A percentile compares a stretch with the other conserved stretches of the same genome.
Conservation (phyloP, 1,140 invertebrate genomes). For the Aethina tumida region DNA sequence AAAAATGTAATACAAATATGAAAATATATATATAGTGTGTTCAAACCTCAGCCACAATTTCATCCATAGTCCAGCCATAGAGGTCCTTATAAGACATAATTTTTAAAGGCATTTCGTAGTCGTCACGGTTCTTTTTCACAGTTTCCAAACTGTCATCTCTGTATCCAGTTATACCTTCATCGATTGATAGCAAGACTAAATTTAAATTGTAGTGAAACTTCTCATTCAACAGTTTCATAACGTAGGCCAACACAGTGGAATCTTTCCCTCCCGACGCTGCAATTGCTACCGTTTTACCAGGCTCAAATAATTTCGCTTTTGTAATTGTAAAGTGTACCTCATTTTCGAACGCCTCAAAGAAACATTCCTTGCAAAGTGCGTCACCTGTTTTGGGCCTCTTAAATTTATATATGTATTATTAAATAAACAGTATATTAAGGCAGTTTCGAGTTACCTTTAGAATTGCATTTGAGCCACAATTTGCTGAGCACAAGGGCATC, state of each 20-base stretch:
- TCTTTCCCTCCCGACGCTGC: conserved; percentile 99
- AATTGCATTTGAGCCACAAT: conserved; percentile 60
- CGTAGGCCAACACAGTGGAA: conserved; percentile 91
- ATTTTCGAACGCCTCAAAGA: conserved; percentile 88
- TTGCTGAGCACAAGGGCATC: conserved; percentile 57
- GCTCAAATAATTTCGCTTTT: conserved; percentile 73
- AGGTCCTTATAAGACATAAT: conserved; percentile 97
- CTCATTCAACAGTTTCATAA: conserved; percentile 87
- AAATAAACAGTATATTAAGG: conserved; percentile 3
- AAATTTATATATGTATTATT: conserved; percentile 26
- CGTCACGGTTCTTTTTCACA: conserved; percentile 86
- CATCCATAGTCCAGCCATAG: conserved; percentile 99
- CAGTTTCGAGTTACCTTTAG: conserved; percentile 48
- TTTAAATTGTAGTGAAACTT: conserved; percentile 87
- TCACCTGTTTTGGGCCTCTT: conserved; percentile 85
- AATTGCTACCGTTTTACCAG: conserved; percentile 83
- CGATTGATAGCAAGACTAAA: conserved; percentile 88
- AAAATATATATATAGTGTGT: not conserved
- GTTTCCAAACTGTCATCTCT: conserved; percentile 97
- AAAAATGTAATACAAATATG: conserved; percentile 10
- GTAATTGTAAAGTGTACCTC: conserved; percentile 94
- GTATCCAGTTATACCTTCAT: conserved; percentile 98
- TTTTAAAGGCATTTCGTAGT: conserved; percentile 90
- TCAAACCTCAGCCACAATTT: conserved; percentile 74
- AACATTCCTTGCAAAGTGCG: conserved; percentile 90